Percentiles rank a stretch among this genome's conserved stretches.
Conservation (phyloP, 2,113 vertebrate species). For the Carassius auratus region DNA sequence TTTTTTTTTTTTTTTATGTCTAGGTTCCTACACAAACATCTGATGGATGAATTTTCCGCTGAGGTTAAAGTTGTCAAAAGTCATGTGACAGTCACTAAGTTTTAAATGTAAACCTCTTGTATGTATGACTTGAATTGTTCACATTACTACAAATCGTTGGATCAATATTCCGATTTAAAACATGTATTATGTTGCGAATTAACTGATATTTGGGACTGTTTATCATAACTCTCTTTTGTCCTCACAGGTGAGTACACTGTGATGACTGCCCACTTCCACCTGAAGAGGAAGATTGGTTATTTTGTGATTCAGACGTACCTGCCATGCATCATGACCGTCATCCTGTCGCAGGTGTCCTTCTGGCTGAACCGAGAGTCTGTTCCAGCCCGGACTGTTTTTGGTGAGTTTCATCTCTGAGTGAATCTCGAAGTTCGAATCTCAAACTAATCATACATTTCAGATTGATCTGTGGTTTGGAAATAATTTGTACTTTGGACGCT, state of each 20-base stretch:
- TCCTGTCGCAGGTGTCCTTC: constrained; percentile 98
- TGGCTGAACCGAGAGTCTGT: constrained; percentile 99
- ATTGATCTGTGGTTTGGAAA: neutral
- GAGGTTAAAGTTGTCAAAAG: too few relatives aligned
- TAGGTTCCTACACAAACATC: too few relatives aligned
- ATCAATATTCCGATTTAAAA: too few relatives aligned
- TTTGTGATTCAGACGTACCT: constrained; percentile 99
- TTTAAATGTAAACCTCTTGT: too few relatives aligned
- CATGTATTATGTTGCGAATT: neutral
- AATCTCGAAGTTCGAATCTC: neutral
- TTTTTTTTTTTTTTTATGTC: too few relatives aligned
- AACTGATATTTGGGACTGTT: neutral
- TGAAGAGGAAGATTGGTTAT: constrained; percentile 99
- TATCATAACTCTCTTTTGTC: constrained; percentile 32
- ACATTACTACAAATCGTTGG: too few relatives aligned
- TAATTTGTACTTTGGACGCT: neutral
- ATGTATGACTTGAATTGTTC: too few relatives aligned
- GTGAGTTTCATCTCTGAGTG: constrained; percentile 75
- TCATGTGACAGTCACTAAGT: too few relatives aligned
- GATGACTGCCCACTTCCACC: constrained; percentile 98
- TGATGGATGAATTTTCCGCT: too few relatives aligned
- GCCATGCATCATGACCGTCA: constrained; percentile 99
- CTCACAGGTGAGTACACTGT: constrained; percentile 94
- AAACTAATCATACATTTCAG: neutral
- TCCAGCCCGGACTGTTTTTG: constrained; percentile 96